Evolutionary conservation across 2,797 vertebrate species (phyloP).

Genomic region (Gorsachius magnificus): DNA sequence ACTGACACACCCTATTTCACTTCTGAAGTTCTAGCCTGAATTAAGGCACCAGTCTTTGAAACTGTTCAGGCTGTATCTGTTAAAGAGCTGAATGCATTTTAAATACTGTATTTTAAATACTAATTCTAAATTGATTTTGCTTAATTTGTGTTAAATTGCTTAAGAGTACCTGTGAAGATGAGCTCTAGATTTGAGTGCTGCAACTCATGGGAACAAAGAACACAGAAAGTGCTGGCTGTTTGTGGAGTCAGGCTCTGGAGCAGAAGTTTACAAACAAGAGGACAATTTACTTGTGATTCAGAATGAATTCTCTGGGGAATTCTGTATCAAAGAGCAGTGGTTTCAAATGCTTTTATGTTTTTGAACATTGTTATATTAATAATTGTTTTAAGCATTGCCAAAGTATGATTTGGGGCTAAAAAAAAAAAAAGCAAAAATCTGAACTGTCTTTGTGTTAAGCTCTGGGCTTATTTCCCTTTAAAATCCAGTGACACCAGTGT

Average conservation of each 20-base stretch:
- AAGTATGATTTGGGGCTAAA: neutral
- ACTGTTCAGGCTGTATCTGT: neutral
- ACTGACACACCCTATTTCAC: neutral
- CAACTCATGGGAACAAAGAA: neutral
- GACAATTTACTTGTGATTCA: neutral
- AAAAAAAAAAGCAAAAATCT: neutral
- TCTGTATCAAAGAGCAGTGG: neutral
- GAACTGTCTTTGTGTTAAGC: neutral
- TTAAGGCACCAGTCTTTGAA: neutral
- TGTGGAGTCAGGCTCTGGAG: neutral
- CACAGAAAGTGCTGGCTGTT: neutral
- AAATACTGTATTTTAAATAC: neutral
- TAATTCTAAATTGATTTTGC: neutral
- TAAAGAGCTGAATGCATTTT: neutral
- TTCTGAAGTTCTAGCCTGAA: neutral
- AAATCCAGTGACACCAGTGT: neutral
- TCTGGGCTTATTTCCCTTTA: neutral
- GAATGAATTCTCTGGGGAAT: neutral
- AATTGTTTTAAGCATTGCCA: neutral
- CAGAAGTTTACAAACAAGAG: neutral
- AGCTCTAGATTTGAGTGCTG: neutral
- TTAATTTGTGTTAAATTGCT: neutral
- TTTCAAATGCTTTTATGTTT: neutral
- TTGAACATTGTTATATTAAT: neutral
- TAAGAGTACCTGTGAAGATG: neutral